phyloP scores from a whole-genome alignment of 2,797 vertebrate genomes.

The Avahi laniger region DNA sequence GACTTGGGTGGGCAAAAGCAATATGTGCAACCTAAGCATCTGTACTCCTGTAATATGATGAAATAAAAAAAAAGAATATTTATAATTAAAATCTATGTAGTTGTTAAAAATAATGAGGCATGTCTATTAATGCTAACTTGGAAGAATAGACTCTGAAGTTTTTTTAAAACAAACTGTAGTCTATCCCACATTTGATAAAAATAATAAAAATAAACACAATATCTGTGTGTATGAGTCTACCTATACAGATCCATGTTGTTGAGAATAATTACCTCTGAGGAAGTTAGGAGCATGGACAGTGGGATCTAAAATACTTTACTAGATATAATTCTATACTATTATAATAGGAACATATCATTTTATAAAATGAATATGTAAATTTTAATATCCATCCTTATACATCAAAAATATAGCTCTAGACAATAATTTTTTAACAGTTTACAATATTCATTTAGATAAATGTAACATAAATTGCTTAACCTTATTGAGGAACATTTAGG shows the following conservation, averaged over 20 bases:
- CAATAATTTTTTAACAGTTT: background rate
- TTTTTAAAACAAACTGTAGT: background rate
- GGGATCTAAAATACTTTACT: background rate
- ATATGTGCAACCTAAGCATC: too few species aligned
- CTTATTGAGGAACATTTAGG: background rate
- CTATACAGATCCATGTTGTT: background rate
- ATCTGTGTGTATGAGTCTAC: background rate
- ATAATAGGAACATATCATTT: background rate
- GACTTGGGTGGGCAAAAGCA: too few species aligned
- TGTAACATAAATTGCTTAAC: background rate
- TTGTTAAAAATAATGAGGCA: background rate
- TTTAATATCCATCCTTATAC: background rate
- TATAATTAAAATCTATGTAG: background rate
- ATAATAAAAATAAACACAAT: background rate
- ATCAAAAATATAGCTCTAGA: background rate
- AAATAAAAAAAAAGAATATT: background rate
- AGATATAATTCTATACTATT: background rate
- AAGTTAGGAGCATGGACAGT: background rate
- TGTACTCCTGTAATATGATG: too few species aligned
- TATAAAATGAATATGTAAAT: background rate
- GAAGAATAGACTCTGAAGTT: background rate
- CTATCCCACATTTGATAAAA: background rate
- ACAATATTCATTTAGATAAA: background rate
- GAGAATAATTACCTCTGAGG: conserved; percentile 5
- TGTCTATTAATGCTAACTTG: background rate